These are phyloP conservation scores for Chamaetylas fuelleborni DNA, from an alignment of 2,113 vertebrate genomes.

Conservation along the genomic window DNA sequence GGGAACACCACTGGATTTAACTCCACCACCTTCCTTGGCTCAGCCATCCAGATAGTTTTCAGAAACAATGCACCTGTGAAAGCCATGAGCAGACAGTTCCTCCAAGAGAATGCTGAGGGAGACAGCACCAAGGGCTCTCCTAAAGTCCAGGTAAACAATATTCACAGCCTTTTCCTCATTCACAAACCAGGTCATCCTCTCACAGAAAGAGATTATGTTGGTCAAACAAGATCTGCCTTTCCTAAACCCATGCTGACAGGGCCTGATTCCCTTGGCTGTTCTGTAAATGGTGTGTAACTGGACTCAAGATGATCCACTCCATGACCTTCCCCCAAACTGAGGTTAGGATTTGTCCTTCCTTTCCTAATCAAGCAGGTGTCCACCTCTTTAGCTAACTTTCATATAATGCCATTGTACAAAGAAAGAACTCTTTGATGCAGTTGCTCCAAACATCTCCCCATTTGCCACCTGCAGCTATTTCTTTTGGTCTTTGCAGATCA, in stretches of 20 bases:
- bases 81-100: not conserved
- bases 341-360: not conserved
- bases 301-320: not conserved
- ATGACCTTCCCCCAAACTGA: not conserved
- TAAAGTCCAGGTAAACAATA: not conserved
- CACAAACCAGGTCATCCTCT: not conserved
- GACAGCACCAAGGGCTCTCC: not conserved
- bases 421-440: not conserved
- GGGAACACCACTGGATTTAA: not conserved
- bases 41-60: not conserved
- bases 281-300: not conserved
- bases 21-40: not conserved
- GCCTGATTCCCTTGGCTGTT: not conserved
- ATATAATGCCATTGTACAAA: not conserved
- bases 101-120: not conserved
- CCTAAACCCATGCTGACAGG: rapidly evolving
- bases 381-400: not conserved
- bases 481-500: not conserved
- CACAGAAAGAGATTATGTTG: not conserved
- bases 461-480: not conserved
- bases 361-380: not conserved
- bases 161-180: not conserved
- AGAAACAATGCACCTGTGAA: not conserved
- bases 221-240: not conserved
- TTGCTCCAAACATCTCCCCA: not conserved